phyloP scores from a whole-genome alignment of 1,140 invertebrate genomes.

The Achatina immaculata region DNA sequence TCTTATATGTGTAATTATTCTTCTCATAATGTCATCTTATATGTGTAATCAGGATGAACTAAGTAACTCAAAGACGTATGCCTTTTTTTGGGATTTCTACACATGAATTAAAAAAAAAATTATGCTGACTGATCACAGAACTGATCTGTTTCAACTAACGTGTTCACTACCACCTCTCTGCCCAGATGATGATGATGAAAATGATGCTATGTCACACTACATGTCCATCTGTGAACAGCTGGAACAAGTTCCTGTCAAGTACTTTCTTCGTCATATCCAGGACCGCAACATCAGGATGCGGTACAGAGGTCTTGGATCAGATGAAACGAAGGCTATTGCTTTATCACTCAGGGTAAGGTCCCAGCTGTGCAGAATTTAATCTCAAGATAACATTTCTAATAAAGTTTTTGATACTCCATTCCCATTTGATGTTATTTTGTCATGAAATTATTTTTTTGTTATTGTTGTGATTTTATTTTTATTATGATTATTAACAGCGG shows the following conservation, averaged over 20 bases:
- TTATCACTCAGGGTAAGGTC: constrained; percentile 66
- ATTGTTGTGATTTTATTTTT: too few species aligned
- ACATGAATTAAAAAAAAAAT: neutral
- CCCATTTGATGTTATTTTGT: too few species aligned
- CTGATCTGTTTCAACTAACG: neutral
- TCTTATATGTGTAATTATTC: too few species aligned
- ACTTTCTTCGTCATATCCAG: constrained; percentile 67
- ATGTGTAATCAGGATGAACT: neutral
- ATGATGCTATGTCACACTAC: constrained; percentile 56
- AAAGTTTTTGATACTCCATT: too few species aligned
- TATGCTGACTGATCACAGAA: neutral
- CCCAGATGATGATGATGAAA: constrained; percentile 49
- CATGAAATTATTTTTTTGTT: too few species aligned
- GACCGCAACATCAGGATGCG: constrained; percentile 64
- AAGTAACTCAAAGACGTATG: too few species aligned
- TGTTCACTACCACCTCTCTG: neutral
- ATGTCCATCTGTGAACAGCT: constrained; percentile 64
- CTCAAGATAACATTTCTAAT: too few species aligned
- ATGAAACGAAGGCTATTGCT: constrained; percentile 66
- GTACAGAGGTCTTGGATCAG: constrained; percentile 66
- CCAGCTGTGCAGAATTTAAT: too few species aligned
- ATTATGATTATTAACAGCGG: too few species aligned
- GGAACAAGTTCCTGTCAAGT: constrained; percentile 66
- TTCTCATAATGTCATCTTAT: too few species aligned
- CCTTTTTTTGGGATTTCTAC: neutral